Conservation (phyloP, 2,888 invertebrate species). For the Cremastobaeus sp. region DNA sequence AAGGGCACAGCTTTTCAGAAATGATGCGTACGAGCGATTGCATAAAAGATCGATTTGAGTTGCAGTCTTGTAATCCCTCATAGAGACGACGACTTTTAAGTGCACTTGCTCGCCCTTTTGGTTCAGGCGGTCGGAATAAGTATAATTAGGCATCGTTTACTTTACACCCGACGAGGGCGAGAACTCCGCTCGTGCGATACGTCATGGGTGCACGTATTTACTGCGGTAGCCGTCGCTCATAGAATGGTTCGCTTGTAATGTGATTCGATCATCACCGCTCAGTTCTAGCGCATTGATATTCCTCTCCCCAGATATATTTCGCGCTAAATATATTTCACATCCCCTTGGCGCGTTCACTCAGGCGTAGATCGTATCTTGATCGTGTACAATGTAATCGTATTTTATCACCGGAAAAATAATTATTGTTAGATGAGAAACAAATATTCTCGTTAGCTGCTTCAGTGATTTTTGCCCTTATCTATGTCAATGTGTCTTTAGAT, state of each 20-base stretch:
- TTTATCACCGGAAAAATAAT: neutral
- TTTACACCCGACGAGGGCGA: conserved; percentile 72
- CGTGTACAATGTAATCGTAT: neutral
- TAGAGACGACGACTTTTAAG: conserved; percentile 66
- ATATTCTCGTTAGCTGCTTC: no score
- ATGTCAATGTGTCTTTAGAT: no score
- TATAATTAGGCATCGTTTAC: conserved; percentile 78
- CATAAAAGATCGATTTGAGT: conserved; percentile 68
- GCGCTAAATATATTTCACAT: conserved; percentile 60
- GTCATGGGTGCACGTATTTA: conserved; percentile 56
- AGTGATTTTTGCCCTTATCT: no score
- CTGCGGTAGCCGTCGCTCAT: conserved; percentile 72
- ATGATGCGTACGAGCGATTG: conserved; percentile 51
- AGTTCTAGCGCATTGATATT: conserved; percentile 72
- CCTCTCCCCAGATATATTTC: conserved; percentile 48
- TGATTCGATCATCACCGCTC: conserved; percentile 75
- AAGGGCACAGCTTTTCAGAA: conserved; percentile 34
- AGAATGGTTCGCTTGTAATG: conserved; percentile 76
- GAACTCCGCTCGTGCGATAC: conserved; percentile 37
- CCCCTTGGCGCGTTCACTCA: no score
- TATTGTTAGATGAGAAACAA: no score
- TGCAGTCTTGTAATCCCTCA: conserved; percentile 72
- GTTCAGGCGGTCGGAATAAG: conserved; percentile 67
- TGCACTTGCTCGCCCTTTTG: conserved; percentile 70
- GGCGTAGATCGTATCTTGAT: no score